Conservation (phyloP, 2,888 invertebrate species). For the Oscheius sp. region DNA sequence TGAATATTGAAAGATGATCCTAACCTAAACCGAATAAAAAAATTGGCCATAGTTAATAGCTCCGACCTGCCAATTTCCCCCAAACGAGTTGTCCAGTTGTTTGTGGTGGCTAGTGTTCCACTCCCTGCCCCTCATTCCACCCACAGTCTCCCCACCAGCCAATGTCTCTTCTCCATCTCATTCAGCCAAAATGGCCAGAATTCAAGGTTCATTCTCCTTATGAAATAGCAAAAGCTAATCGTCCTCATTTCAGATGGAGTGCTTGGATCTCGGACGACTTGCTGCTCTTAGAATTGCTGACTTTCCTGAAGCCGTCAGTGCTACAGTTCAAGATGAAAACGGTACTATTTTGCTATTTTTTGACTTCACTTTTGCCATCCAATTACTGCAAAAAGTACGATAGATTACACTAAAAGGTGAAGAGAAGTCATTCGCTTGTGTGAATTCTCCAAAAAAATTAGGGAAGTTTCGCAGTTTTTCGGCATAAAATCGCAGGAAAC, state of each 20-base stretch:
- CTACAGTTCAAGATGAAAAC: slow-evolving; percentile 15
- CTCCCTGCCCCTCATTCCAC: slow-evolving; percentile 1
- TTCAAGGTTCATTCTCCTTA: slow-evolving; percentile 18
- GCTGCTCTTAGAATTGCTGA: slow-evolving; percentile 21
- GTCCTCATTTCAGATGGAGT: slow-evolving; percentile 26
- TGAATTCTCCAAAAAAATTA: too few relatives aligned
- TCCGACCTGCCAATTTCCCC: too few relatives aligned
- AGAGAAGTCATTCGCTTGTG: too few relatives aligned
- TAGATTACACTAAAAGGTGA: too few relatives aligned
- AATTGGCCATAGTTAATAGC: too few relatives aligned
- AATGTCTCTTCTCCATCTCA: slow-evolving; percentile 19
- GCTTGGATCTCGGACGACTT: slow-evolving; percentile 24
- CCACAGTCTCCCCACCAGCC: neutral
- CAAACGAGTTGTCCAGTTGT: slow-evolving; percentile 27
- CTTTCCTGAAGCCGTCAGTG: slow-evolving; percentile 15
- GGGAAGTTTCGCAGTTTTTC: too few relatives aligned
- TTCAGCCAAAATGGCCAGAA: slow-evolving; percentile 6
- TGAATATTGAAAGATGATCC: too few relatives aligned
- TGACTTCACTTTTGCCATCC: neutral
- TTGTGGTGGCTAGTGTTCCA: slow-evolving; percentile 18
- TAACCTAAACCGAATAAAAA: too few relatives aligned
- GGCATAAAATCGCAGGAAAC: too few relatives aligned
- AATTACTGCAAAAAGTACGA: neutral
- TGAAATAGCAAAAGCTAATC: neutral
- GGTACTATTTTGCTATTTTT: too few relatives aligned